Conservation (phyloP, 2,113 vertebrate genomes). For the Arizona elegans region DNA sequence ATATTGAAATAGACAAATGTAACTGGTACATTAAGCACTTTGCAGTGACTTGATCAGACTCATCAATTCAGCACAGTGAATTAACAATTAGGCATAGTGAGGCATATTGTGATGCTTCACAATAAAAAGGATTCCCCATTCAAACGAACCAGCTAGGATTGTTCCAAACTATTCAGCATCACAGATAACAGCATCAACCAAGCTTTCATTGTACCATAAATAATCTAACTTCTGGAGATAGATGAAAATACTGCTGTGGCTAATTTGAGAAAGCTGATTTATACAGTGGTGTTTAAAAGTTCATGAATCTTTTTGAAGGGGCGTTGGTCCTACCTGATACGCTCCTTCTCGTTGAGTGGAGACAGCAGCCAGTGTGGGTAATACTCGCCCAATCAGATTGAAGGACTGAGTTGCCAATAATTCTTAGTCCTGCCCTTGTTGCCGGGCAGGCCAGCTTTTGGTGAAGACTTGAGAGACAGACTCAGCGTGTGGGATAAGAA, state of each 20-base stretch:
- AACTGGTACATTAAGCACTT: background rate
- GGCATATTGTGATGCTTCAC: background rate
- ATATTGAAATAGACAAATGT: background rate
- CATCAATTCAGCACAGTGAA: background rate
- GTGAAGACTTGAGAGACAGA: too few species aligned
- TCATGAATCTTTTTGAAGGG: background rate
- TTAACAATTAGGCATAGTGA: background rate
- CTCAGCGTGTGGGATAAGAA: too few species aligned
- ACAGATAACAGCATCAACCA: background rate
- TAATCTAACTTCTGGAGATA: background rate
- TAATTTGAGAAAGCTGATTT: background rate
- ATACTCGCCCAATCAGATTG: too few species aligned
- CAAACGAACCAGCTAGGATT: background rate
- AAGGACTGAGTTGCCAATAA: too few species aligned
- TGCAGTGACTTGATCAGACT: background rate
- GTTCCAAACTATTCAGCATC: background rate
- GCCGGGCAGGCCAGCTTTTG: too few species aligned
- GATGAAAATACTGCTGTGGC: background rate
- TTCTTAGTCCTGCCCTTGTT: too few species aligned
- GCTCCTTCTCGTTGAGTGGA: too few species aligned
- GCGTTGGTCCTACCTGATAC: too few species aligned
- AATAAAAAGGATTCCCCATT: background rate
- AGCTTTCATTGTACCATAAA: background rate
- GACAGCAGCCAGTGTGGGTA: too few species aligned
- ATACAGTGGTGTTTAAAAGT: background rate